Base-by-base conservation (phyloP, 2,797 vertebrate genomes). In the Euthynnus affinis region DNA sequence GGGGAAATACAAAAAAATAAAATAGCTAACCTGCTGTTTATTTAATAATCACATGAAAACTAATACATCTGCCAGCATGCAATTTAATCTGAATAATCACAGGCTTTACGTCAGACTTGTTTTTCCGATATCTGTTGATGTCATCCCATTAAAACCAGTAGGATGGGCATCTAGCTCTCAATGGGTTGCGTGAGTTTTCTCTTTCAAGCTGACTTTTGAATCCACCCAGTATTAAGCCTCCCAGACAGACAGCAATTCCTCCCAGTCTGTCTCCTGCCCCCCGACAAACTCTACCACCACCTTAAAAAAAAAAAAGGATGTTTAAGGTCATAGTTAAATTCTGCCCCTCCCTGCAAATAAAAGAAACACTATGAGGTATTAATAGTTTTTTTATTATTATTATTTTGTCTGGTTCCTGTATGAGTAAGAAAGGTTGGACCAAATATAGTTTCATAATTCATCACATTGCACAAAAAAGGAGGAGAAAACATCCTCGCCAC, bases 301-400 rank as follows among this genome's bases (percentile, higher is more conserved):
- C 66, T 68, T 8, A n/a, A n/a, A n/a, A n/a, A n/a, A 13, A 18
- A 32, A 64, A 57, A 74, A 4, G 20, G n/a, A 51, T 51, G 25
- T 9, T 71, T 59, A 20, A 7, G 15, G 37, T 27, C 20, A 15
- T n/a, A 9, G 48, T 60, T 61, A 8, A 62, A 3, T 34, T 70
- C 69, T 49, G 48, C 20, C 9, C 25, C 49, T 51, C 25, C 37
- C 23, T 20, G 29, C 12, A 23, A 75, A 37, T 9, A 12, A 56
- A 1, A 57, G 2, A 20, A 34, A 68, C 40, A 20, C 46, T 9
- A 13, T 25, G 1, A 12, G 37, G n/a, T 14, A 53, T 66, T n/a
- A n/a, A n/a, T n/a, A n/a, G n/a, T n/a, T n/a, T n/a, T n/a, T n/a
- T n/a, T n/a, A n/a, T n/a, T n/a, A n/a, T n/a, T n/a, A n/a, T n/a